A percentile compares a stretch with the other conserved stretches of the same genome.
phyloP scores from a whole-genome alignment of 2,113 vertebrate species.

The Castor canadensis region DNA sequence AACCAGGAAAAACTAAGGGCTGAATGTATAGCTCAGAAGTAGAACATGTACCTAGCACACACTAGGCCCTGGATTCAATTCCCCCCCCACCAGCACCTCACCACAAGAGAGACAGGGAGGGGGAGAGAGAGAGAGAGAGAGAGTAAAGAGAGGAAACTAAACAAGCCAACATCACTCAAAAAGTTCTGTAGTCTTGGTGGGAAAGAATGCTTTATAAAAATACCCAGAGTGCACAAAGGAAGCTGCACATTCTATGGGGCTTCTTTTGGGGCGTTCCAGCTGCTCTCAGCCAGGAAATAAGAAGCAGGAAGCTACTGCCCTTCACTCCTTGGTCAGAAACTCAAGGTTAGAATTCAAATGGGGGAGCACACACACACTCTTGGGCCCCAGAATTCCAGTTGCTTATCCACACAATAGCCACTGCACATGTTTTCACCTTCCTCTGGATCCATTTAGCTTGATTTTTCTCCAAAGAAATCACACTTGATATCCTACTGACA shows the following conservation, averaged over 20 bases:
- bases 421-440: not conserved
- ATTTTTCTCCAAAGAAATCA: not conserved
- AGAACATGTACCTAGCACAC: not conserved
- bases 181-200: slow-evolving; percentile 39
- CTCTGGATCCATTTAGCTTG: not conserved
- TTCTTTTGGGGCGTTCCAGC: not conserved
- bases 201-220: slow-evolving; percentile 73
- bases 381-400: not conserved
- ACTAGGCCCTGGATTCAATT: not conserved
- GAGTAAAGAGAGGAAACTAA: not conserved
- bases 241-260: not conserved
- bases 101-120: not conserved
- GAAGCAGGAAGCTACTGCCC: slow-evolving; percentile 42
- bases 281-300: slow-evolving; percentile 22
- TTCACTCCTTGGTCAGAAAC: not conserved
- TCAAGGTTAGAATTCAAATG: slow-evolving; percentile 1
- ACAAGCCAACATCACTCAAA: slow-evolving; percentile 62
- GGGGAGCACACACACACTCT: rapidly evolving
- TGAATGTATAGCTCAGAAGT: too few species aligned
- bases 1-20: not conserved
- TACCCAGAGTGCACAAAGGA: slow-evolving; percentile 41
- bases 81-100: not conserved
- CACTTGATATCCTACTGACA: not conserved
- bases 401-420: not conserved
- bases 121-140: not conserved